Conservation (phyloP, 53 echinoderm and acorn worm genomes). For the Echinarachnius parma region DNA sequence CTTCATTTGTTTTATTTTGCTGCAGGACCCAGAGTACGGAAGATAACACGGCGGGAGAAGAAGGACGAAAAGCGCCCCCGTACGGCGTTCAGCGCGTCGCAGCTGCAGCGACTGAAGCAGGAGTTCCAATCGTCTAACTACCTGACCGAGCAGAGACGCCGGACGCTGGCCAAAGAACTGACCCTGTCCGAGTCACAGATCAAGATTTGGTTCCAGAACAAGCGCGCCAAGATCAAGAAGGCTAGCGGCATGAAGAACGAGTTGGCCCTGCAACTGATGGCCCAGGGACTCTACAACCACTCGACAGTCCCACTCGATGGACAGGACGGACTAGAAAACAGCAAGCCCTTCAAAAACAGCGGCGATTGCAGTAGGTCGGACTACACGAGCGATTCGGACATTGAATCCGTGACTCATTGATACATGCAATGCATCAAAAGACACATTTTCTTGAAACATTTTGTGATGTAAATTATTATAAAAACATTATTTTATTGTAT, state of each 20-base stretch:
- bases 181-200: conserved; percentile 97
- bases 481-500: too few species aligned
- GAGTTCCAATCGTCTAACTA: conserved; percentile 95
- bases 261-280: conserved; percentile 82
- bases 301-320: conserved; percentile 62
- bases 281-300: conserved; percentile 96
- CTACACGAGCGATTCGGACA: conserved; percentile 44
- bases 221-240: conserved; percentile 99
- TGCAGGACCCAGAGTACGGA: conserved; percentile 86
- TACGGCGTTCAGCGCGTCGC: conserved; percentile 95
- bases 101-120: conserved; percentile 87
- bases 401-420: conserved; percentile 36
- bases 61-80: conserved; percentile 96
- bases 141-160: conserved; percentile 93
- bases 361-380: conserved; percentile 48
- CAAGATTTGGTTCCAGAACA: conserved; percentile 99
- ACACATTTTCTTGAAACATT: neutral
- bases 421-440: neutral
- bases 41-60: conserved; percentile 70
- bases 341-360: conserved; percentile 2
- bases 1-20: neutral
- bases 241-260: conserved; percentile 83
- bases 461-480: too few species aligned
- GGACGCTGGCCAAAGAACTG: conserved; percentile 80
- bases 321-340: neutral